Evolutionary conservation across 2,888 invertebrate genomes (phyloP), one percentile per base, ranked within the genome.

Genomic region (Philereme transversata): DNA sequence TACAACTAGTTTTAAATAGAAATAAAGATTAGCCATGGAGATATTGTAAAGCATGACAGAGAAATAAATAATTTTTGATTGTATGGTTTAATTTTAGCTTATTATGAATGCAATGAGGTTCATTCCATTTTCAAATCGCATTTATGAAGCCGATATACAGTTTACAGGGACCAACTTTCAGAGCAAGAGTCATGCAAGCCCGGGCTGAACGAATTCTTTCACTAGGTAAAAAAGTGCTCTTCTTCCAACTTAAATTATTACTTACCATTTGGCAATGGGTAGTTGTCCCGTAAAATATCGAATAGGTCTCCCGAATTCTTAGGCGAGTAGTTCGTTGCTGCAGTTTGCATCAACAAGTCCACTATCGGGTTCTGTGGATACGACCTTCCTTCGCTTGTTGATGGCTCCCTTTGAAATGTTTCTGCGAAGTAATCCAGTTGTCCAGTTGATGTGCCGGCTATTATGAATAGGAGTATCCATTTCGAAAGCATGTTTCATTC

Each of bases 251-350:
- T 3, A 22, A 22, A 22, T 22, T 22, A 22, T 48, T 34, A 57
- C 79, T 73, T 69, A 82, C 84, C 82, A 44, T 74, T 68, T 4
- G 84, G 83, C 51, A 83, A 71, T 38, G 78, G 73, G 52, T 82
- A 83, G 48, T 67, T 69, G 38, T 84, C 84, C 33, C 84, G 70
- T 36, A 84, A 60, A 22, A 78, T 71, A 53, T 83, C 83, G 49
- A 84, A 84, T 4, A 77, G 47, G 60, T 83, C 82, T 2, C 65
- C 70, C 33, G 76, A 70, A 49, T 74, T 71, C 8, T 62, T 71
- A 1, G 78, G 79, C 4, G 67, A 60, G 48, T 79, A 80, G 56
- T 77, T 79, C 0, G 75, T 71, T 9, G 78, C 72, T 6, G 76
- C 56, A 0, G 79, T 68, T 63, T 79, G 75, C 73, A 73, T 70